These are phyloP conservation scores for Diorhabda carinulata DNA, from an alignment of 1,140 invertebrate genomes.

Conservation along the genomic window DNA sequence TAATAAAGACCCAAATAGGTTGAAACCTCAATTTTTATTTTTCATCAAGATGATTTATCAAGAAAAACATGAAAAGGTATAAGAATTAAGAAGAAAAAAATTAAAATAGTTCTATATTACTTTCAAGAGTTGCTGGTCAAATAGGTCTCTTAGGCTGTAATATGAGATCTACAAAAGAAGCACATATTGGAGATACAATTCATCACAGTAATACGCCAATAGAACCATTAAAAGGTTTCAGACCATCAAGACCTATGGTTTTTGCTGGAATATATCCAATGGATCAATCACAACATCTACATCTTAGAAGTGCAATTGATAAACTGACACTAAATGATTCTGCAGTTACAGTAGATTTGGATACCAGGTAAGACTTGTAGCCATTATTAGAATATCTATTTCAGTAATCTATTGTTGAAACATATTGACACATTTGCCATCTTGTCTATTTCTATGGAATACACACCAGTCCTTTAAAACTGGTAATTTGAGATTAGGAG, in stretches of 20 bases:
- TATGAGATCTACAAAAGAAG: slow-evolving; percentile 75
- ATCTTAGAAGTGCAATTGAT: slow-evolving; percentile 77
- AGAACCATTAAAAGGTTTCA: slow-evolving; percentile 64
- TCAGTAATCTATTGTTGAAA: background rate
- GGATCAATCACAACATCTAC: slow-evolving; percentile 78
- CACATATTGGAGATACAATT: slow-evolving; percentile 83
- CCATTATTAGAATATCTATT: background rate
- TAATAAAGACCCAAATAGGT: too few relatives aligned
- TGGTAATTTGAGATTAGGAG: background rate
- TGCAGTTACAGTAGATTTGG: slow-evolving; percentile 73
- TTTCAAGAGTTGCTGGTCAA: slow-evolving; percentile 67
- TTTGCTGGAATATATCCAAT: slow-evolving; percentile 92
- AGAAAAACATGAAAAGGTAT: too few relatives aligned
- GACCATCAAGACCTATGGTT: slow-evolving; percentile 80
- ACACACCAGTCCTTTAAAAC: background rate
- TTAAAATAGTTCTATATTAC: background rate
- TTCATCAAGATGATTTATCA: too few relatives aligned
- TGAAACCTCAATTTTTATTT: too few relatives aligned
- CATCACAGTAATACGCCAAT: slow-evolving; percentile 53
- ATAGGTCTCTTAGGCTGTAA: slow-evolving; percentile 79
- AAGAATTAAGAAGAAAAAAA: too few relatives aligned
- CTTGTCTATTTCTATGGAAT: background rate
- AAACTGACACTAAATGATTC: slow-evolving; percentile 93
- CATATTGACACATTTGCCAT: background rate
- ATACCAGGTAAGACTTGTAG: slow-evolving; percentile 65